Evolutionary conservation across 1,140 invertebrate genomes (phyloP), one percentile per base, ranked within the genome.

Genomic region (Bombus soroeensis): DNA sequence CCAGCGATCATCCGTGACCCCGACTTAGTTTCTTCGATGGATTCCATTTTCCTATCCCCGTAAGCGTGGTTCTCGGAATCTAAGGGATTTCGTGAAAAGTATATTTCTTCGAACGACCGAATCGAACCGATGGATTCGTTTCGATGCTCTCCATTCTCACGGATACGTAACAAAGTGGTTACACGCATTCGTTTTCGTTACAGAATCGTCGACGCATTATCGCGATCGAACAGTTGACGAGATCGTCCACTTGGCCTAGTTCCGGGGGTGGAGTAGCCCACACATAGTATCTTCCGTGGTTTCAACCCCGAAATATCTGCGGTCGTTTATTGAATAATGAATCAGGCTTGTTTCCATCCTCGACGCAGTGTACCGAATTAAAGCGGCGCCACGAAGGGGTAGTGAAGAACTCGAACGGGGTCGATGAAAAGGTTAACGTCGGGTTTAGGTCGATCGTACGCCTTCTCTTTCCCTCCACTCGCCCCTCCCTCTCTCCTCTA

Each of bases 381-480:
- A 85, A 89, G 39, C 82, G 83, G 90, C 78, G 73, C 68, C 81
- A 82, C 72, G 73, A 87, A 81, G 78, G 79, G 81, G 84, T 77
- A 83, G 87, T 34, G 73, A 66, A 84, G 83, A 85, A 79, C 73
- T 81, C 77, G 81, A 77, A 89, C 79, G 81, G 75, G 83, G 79
- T 89, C 90, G 83, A 86, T 91, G 89, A 82, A 87, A 91, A 90
- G 88, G 86, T 91, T 89, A 86, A 91, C 88, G 86, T 75, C 82
- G 70, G 81, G 72, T 85, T 91, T 72, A 89, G 83, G 88, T 91
- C 88, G 88, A 86, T 91, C 59, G 76, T 83, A 83, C n/a, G 62
- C 66, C 68, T 85, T 88, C 81, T 83, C 85, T 87, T 72, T 81
- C n/a, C n/a, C 57, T 81, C 62, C 25, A 6, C 25, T 28, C 62